Conservation (phyloP, 2,113 vertebrate species). For the Toxotes chatareus region DNA sequence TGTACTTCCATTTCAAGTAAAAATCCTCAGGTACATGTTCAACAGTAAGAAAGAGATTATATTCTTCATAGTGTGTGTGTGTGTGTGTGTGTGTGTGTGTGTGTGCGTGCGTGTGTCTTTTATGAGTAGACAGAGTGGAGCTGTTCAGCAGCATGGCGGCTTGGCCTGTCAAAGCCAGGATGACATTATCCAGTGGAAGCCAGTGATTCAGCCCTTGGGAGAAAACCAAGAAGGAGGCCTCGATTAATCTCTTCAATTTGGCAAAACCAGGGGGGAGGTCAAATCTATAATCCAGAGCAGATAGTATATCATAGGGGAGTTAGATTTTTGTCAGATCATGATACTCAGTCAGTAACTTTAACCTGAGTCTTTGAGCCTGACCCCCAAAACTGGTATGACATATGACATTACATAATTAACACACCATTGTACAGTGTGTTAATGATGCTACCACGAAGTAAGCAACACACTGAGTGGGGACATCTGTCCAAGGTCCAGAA, state of each 20-base stretch:
- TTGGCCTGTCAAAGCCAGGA: conserved; percentile 58
- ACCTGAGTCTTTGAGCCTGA: conserved; percentile 44
- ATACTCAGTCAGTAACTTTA: conserved; percentile 63
- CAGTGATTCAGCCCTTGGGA: conserved; percentile 53
- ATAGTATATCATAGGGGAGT: conserved; percentile 72
- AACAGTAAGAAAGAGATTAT: neutral
- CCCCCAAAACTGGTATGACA: conserved; percentile 38
- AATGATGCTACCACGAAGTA: conserved; percentile 55
- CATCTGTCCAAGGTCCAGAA: conserved; percentile 40
- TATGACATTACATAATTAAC: conserved; percentile 52
- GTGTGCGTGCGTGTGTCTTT: neutral
- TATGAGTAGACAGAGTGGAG: conserved; percentile 26
- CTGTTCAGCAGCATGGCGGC: conserved; percentile 38
- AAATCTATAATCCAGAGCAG: conserved; percentile 74
- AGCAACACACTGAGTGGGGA: conserved; percentile 39
- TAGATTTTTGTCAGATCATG: conserved; percentile 66
- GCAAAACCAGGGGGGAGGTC: conserved; percentile 57
- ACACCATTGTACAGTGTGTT: conserved; percentile 45
- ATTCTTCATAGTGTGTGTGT: neutral
- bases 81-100: neutral
- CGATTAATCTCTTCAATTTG: conserved; percentile 68
- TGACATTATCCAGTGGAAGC: conserved; percentile 69
- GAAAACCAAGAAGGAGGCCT: conserved; percentile 55
- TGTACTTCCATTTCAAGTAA: neutral
- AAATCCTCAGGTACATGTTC: no score